Conservation (phyloP, 2,113 vertebrate genomes). For the Corythornis cristatus region DNA sequence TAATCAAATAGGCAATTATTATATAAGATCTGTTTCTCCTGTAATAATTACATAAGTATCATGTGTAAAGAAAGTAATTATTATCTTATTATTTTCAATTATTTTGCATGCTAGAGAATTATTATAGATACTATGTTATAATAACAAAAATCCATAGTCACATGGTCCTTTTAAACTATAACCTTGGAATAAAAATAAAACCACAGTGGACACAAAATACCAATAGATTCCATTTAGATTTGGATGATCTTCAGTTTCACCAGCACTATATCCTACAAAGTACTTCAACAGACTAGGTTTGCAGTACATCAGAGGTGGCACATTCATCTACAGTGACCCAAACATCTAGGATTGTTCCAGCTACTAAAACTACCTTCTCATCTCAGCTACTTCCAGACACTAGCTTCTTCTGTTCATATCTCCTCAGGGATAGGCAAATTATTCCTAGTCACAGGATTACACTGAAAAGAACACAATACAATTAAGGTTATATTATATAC, state of each 20-base stretch:
- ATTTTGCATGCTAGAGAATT: neutral
- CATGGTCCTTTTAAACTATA: neutral
- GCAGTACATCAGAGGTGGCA: neutral
- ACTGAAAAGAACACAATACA: neutral
- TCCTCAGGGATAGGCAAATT: neutral
- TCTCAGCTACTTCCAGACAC: neutral
- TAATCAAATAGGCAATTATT: slow-evolving; percentile 46
- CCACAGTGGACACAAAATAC: neutral
- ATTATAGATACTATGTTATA: neutral
- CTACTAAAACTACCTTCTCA: neutral
- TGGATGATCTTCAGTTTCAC: neutral
- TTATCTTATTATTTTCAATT: slow-evolving; percentile 18
- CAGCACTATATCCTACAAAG: neutral
- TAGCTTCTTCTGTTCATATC: neutral
- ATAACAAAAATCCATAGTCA: neutral
- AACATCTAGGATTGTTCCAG: neutral
- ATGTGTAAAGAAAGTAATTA: slow-evolving; percentile 22
- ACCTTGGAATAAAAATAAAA: neutral
- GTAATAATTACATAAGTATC: slow-evolving; percentile 36
- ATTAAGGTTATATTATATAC: neutral
- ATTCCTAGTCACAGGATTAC: neutral
- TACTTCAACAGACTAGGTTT: neutral
- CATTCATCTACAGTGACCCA: neutral
- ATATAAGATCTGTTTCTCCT: slow-evolving; percentile 57
- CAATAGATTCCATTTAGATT: neutral